These are phyloP conservation scores for Sebastes fasciatus DNA, from an alignment of 2,113 vertebrate genomes.

Conservation along the genomic window DNA sequence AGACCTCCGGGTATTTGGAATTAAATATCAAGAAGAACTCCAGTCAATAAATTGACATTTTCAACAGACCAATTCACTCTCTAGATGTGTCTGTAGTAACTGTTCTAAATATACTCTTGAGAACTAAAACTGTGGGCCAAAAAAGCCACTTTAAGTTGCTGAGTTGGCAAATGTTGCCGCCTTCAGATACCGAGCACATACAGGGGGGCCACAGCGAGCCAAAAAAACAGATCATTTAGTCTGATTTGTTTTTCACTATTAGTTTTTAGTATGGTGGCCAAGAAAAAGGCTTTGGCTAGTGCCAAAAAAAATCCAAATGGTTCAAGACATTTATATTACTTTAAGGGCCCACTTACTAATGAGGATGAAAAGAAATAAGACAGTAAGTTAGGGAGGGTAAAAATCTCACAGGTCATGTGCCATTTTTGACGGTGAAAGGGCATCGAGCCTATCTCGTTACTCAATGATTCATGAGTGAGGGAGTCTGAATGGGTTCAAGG, in stretches of 20 bases:
- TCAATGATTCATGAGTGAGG: constrained; percentile 9
- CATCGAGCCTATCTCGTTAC: not conserved
- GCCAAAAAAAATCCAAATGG: not conserved
- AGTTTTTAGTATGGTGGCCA: not conserved
- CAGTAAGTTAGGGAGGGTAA: not conserved
- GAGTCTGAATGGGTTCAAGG: not conserved
- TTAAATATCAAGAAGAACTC: not conserved
- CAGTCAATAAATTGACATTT: not conserved
- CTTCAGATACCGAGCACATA: not conserved
- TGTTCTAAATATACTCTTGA: not conserved
- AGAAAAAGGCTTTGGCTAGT: not conserved
- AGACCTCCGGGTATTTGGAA: not conserved
- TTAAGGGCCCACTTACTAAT: not conserved
- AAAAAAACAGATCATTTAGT: not conserved
- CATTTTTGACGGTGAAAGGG: not conserved
- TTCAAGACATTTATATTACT: not conserved
- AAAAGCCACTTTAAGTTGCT: not conserved
- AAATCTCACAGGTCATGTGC: not conserved
- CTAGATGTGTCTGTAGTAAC: not conserved
- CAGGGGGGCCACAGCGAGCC: not conserved
- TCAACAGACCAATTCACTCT: not conserved
- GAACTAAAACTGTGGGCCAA: not conserved
- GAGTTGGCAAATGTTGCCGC: not conserved
- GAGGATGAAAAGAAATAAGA: not conserved
- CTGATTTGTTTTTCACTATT: not conserved